Evolutionary conservation across 2,113 vertebrate genomes (phyloP).

Genomic region (Ursus arctos): DNA sequence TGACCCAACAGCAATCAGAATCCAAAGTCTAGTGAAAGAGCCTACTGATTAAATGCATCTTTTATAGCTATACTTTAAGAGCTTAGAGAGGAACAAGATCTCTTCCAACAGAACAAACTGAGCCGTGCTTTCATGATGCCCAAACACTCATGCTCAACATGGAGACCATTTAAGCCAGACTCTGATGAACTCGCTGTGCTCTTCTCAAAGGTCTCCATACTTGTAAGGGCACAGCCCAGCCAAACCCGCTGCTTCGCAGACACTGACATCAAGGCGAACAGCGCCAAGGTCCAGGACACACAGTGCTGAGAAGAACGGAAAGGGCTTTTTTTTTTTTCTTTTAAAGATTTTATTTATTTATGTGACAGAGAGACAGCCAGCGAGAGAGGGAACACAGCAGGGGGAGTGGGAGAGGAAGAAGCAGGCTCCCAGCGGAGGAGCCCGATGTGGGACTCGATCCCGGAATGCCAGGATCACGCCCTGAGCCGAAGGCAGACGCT

Average conservation of each 20-base stretch:
- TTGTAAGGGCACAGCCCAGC: background rate
- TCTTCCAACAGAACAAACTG: conserved; percentile 16
- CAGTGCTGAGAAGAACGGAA: background rate
- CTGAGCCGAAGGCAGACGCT: too few species aligned
- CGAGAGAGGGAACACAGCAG: too few species aligned
- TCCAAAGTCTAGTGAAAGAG: background rate
- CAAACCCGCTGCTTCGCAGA: background rate
- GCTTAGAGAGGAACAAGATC: conserved; percentile 2
- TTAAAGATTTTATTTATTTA: too few species aligned
- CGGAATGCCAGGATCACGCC: too few species aligned
- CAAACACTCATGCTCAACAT: background rate
- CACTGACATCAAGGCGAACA: background rate
- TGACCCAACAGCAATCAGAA: background rate
- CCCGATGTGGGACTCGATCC: too few species aligned
- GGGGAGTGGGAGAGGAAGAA: too few species aligned
- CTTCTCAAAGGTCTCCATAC: background rate
- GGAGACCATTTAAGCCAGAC: background rate
- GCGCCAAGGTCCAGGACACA: background rate
- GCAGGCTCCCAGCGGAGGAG: too few species aligned
- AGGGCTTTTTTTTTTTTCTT: too few species aligned
- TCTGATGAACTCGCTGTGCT: background rate
- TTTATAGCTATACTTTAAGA: conserved; percentile 54
- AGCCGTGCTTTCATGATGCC: conserved; percentile 33
- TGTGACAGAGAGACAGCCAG: too few species aligned
- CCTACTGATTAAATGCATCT: conserved; percentile 41